Conservation (phyloP, 2,113 vertebrate genomes). For the Tricholaema leucomelas region DNA sequence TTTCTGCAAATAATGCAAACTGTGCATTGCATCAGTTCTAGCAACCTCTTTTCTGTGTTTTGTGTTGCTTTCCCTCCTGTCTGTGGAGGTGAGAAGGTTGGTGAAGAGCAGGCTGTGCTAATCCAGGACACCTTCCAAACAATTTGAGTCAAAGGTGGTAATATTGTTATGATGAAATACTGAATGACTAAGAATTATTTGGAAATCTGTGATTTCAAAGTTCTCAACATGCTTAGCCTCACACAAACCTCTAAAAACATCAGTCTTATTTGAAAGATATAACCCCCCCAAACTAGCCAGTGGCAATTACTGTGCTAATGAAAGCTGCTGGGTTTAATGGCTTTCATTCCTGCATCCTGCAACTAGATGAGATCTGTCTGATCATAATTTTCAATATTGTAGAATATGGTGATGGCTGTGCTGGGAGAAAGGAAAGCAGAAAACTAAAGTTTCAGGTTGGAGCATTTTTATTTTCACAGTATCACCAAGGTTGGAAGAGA, state of each 20-base stretch:
- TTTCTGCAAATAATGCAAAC: too few species aligned
- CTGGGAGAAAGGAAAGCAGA: neutral
- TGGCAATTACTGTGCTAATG: neutral
- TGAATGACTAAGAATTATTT: neutral
- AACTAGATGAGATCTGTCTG: neutral
- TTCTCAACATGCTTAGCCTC: neutral
- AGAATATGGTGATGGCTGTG: neutral
- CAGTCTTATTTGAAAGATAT: neutral
- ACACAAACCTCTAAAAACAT: neutral
- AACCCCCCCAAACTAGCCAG: neutral
- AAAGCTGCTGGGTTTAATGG: neutral
- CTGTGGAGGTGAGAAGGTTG: too few species aligned
- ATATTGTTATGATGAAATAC: rapidly evolving
- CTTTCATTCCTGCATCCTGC: neutral
- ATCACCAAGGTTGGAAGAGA: too few species aligned
- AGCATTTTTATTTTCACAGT: neutral
- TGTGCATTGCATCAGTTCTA: too few species aligned
- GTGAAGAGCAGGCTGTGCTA: too few species aligned
- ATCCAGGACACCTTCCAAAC: neutral
- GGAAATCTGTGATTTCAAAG: neutral
- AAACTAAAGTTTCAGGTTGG: neutral
- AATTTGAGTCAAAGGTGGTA: neutral
- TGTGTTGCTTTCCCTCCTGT: too few species aligned
- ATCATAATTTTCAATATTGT: neutral
- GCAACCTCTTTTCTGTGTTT: too few species aligned